Percentiles rank a stretch among this genome's conserved stretches.
Conservation (phyloP, 1,140 invertebrate genomes). For the Physella acuta region DNA sequence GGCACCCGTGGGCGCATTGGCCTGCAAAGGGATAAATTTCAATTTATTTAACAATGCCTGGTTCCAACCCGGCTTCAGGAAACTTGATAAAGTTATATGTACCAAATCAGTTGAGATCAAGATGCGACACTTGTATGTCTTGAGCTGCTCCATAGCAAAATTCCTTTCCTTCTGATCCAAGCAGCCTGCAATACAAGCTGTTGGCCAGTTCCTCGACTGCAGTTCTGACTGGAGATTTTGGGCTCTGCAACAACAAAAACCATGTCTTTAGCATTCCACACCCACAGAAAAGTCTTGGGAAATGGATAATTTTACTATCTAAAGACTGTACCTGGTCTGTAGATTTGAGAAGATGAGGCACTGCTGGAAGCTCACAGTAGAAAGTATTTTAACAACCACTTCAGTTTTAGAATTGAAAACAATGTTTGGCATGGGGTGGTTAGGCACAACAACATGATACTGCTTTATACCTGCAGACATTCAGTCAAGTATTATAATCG, state of each 20-base stretch:
- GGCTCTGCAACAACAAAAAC: slow-evolving; percentile 59
- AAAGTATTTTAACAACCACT: slow-evolving; percentile 72
- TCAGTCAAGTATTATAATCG: neutral
- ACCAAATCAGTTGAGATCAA: slow-evolving; percentile 88
- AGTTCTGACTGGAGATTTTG: slow-evolving; percentile 75
- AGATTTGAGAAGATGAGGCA: slow-evolving; percentile 89
- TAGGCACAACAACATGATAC: slow-evolving; percentile 60
- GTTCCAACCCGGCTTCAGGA: no score
- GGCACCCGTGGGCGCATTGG: no score
- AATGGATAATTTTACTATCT: no score
- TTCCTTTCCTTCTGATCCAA: slow-evolving; percentile 78
- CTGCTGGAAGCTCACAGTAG: slow-evolving; percentile 78
- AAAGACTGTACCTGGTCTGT: slow-evolving; percentile 71
- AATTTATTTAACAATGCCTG: no score
- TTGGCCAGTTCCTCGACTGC: slow-evolving; percentile 70
- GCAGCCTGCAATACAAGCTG: slow-evolving; percentile 73
- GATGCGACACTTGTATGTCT: slow-evolving; percentile 76
- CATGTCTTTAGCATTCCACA: slow-evolving; percentile 78
- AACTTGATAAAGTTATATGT: slow-evolving; percentile 22
- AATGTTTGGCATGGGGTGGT: slow-evolving; percentile 55
- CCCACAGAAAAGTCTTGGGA: no score
- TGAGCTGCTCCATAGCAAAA: slow-evolving; percentile 74
- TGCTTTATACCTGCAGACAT: slow-evolving; percentile 71
- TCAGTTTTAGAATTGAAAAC: slow-evolving; percentile 70
- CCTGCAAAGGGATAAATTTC: no score